A percentile compares a stretch with the other conserved stretches of the same genome.
Conservation (phyloP, 2,113 vertebrate genomes). For the Pyxicephalus adspersus region DNA sequence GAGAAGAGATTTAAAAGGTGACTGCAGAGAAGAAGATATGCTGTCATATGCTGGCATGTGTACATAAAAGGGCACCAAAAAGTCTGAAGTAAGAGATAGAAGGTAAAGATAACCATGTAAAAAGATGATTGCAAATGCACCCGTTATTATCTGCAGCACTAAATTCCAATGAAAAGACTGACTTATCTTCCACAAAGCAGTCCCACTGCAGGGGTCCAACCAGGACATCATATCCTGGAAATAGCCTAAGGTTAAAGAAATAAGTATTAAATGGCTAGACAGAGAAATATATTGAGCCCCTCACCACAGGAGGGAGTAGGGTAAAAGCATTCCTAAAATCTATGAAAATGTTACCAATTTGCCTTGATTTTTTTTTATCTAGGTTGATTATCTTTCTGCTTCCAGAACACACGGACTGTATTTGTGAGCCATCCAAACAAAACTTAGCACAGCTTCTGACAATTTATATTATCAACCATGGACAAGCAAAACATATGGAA, state of each 20-base stretch:
- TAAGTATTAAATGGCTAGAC: background rate
- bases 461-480: constrained; percentile 57
- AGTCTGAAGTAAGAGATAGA: constrained; percentile 13
- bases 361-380: constrained; percentile 56
- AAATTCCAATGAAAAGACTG: constrained; percentile 18
- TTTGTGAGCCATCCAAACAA: constrained; percentile 57
- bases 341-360: constrained; percentile 36
- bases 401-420: constrained; percentile 46
- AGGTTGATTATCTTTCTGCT: constrained; percentile 60
- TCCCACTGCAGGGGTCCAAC: background rate
- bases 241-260: constrained; percentile 42
- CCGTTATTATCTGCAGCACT: background rate
- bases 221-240: constrained; percentile 28
- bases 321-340: constrained; percentile 44
- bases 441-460: constrained; percentile 58
- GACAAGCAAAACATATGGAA: constrained; percentile 61
- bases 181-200: accelerated
- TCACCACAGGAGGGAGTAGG: constrained; percentile 30
- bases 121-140: background rate
- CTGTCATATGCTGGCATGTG: background rate
- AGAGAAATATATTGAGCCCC: constrained; percentile 19
- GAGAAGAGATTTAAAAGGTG: no score
- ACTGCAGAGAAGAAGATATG: background rate
- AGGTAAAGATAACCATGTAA: constrained; percentile 8
- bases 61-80: background rate